Conservation (phyloP, 2,888 invertebrate genomes). For the Isoperla grammatica region DNA sequence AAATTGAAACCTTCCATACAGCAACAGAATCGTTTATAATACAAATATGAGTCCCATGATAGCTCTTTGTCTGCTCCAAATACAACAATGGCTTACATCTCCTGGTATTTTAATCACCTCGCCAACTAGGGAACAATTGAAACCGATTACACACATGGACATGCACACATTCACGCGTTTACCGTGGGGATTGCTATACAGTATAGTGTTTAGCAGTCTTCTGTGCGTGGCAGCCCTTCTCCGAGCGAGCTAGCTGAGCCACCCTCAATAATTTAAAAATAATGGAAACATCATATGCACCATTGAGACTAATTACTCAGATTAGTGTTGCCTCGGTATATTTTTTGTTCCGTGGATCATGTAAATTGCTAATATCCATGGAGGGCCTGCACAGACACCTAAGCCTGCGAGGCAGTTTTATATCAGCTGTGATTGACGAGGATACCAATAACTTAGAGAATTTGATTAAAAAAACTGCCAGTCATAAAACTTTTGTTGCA, state of each 20-base stretch:
- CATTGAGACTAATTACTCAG: constrained; percentile 13
- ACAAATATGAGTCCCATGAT: constrained; percentile 11
- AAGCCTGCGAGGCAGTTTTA: constrained; percentile 13
- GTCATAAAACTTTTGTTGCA: not conserved
- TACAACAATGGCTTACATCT: constrained; percentile 12
- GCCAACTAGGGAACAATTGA: constrained; percentile 19
- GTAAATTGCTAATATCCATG: not conserved
- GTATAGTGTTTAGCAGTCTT: not conserved
- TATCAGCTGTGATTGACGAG: constrained; percentile 11
- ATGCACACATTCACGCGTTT: constrained; percentile 1
- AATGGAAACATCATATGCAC: constrained; percentile 10
- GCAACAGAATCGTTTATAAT: not conserved
- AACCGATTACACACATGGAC: constrained; percentile 8
- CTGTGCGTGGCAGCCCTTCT: not conserved
- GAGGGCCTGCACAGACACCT: not conserved
- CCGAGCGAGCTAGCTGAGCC: not conserved
- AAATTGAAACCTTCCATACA: not conserved
- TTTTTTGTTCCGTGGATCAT: constrained; percentile 10
- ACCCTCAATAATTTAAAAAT: constrained; percentile 12
- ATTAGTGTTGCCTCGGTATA: constrained; percentile 1
- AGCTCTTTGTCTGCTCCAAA: constrained; percentile 12
- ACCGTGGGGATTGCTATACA: not conserved
- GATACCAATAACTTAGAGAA: constrained; percentile 15
- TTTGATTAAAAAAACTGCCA: constrained; percentile 7
- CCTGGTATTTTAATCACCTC: constrained; percentile 14